Evolutionary conservation across 2,888 invertebrate genomes (phyloP), one percentile per base, ranked within the genome.

Genomic region (Leptura quadrifasciata): DNA sequence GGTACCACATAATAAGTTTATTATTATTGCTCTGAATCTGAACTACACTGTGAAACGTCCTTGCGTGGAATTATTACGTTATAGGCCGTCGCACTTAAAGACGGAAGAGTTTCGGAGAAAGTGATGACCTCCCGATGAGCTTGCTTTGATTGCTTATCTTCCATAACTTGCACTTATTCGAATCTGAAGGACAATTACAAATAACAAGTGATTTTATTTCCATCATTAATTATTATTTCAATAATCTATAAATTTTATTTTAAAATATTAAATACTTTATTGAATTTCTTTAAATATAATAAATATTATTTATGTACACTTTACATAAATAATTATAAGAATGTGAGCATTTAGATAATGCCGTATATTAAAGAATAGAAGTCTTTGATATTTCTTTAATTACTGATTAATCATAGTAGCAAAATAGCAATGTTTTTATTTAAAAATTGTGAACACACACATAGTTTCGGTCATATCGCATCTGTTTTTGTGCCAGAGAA

Each of bases 81-180:
- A 63, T 39, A 18, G 17, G 63, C 63, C 39, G 35, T 39, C 63
- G 63, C 63, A 63, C 63, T 63, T 63, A n/a, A 47, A 47, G 63
- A 63, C 63, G 63, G 63, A 63, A 63, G 63, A 63, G 61, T 61
- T 18, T 17, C 63, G 60, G 39, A 63, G 39, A 39, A 39, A 63
- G 63, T 39, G 63, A 63, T 27, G 63, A 63, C 63, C 63, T 63
- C 63, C 24, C 21, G 39, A 63, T 18, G 63, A 63, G 39, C 15
- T 39, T 6, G 18, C 63, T 47, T 47, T 47, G 47, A n/a, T 4
- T n/a, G 39, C 8, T 10, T 12, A 12, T 39, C 15, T 15, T 47
- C n/a, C 17, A 47, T 15, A n/a, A n/a, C 1, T 4, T n/a, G 47
- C 2, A 15, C 47, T n/a, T 6, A n/a, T 6, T 47, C 47, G 5